Evolutionary conservation across 1,140 invertebrate species (phyloP).

Genomic region (Orius laevigatus): DNA sequence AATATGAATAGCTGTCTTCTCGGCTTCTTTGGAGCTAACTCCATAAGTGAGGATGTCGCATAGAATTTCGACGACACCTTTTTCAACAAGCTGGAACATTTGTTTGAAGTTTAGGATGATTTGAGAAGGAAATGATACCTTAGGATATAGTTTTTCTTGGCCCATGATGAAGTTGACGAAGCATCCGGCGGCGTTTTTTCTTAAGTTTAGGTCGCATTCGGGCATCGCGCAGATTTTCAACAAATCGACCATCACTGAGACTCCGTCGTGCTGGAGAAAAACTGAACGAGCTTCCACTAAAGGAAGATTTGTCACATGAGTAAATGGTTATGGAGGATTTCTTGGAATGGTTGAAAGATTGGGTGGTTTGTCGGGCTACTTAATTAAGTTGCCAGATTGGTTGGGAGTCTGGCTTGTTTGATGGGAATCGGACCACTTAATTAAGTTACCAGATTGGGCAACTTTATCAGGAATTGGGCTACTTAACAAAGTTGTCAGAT

Average conservation of each 20-base stretch:
- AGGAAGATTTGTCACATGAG: no score
- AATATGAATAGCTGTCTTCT: constrained; percentile 46
- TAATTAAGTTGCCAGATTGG: no score
- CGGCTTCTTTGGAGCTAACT: constrained; percentile 27
- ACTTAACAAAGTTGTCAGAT: no score
- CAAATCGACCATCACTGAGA: constrained; percentile 31
- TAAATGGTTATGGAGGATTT: no score
- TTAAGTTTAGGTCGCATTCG: constrained; percentile 18
- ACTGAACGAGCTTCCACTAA: no score
- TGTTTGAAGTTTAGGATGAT: not conserved
- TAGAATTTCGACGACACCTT: constrained; percentile 44
- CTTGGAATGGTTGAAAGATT: no score
- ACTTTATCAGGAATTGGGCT: no score
- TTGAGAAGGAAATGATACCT: constrained; percentile 20
- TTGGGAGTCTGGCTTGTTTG: no score
- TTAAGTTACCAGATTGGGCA: no score
- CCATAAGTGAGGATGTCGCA: constrained; percentile 34
- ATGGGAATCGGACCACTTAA: no score
- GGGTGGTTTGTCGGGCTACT: no score
- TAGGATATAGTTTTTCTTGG: constrained; percentile 42
- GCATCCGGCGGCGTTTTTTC: constrained; percentile 37
- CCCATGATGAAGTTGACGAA: constrained; percentile 65
- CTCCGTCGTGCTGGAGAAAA: constrained; percentile 35
- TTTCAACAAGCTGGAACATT: constrained; percentile 38
- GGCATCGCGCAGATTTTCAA: constrained; percentile 14